Evolutionary conservation across 2,797 vertebrate species (phyloP), one percentile per base, ranked within the genome.

Genomic region (Acrocephalus scirpaceus): DNA sequence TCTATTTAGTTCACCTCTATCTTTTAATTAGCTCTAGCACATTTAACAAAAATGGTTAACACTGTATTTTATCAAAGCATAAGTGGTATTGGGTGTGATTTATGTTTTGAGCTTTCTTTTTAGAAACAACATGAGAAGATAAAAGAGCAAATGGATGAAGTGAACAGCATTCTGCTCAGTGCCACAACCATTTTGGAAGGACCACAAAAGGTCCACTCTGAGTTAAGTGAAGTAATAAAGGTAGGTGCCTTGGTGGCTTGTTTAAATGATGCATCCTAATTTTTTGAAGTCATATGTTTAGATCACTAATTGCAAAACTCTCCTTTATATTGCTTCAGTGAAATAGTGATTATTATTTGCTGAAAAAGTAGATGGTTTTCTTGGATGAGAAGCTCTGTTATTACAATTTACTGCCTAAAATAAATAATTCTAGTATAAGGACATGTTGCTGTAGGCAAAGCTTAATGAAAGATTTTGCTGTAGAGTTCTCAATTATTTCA

Each of bases 181-280:
- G 98, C 98, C 71, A 80, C 34, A 40, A 92, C 85, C 53, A 92
- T 97, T 65, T 86, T 99, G 76, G 91, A 76, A 71, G 94, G 94
- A 20, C 92, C 98, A 27, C 93, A 97, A 22, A 93, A 69, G 51
- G 92, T 97, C 11, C 96, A 95, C 82, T 96, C 92, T 20, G 98
- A 98, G 34, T 84, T 99, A 97, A 97, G 98, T 12, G 94, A 96
- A 48, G 77, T 99, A 93, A 98, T 98, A 95, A 98, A 98, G 99
- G 99, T 99, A 97, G 50, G 95, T 51, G 45, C 11, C 21, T 34
- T 29, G 4, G 10, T 75, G 20, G 51, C 26, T 80, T 86, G 9
- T 56, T 78, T 77, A 77, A 71, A 54, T 62, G 0, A 36, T 84
- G 36, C 22, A 8, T 32, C 44, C 10, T 40, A 21, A 56, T 58